Conservation (phyloP, 2,888 invertebrate species). For the Agrochola circellaris region DNA sequence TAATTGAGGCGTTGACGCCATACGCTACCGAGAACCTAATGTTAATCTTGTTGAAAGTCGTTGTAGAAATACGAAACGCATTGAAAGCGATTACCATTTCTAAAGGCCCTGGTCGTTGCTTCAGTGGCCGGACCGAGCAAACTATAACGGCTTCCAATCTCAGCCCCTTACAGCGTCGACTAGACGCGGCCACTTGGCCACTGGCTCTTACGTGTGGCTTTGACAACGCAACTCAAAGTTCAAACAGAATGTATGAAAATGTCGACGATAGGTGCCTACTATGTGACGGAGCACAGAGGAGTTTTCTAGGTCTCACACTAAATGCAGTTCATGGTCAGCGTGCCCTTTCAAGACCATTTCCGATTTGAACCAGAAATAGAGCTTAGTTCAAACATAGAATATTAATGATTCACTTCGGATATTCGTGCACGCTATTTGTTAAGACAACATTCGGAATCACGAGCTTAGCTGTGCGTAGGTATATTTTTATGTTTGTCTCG, state of each 20-base stretch:
- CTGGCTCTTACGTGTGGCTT: not conserved
- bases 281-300: not conserved
- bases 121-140: not conserved
- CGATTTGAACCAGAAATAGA: slow-evolving; percentile 20
- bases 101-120: not conserved
- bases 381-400: not conserved
- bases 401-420: not conserved
- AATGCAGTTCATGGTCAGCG: not conserved
- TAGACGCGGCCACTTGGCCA: not conserved
- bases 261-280: not conserved
- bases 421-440: slow-evolving; percentile 3
- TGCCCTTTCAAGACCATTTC: slow-evolving; percentile 7
- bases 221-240: not conserved
- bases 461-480: not conserved
- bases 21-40: no score
- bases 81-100: not conserved
- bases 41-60: no score
- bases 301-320: not conserved
- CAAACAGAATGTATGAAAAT: not conserved
- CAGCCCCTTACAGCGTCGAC: not conserved
- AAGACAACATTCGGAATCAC: not conserved
- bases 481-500: not conserved
- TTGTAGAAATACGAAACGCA: no score
- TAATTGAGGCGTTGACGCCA: no score
- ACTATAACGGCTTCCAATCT: not conserved